A percentile compares a stretch with the other conserved stretches of the same genome.
Evolutionary conservation across 2,888 invertebrate genomes (phyloP).

Genomic region (Agrotis puta): DNA sequence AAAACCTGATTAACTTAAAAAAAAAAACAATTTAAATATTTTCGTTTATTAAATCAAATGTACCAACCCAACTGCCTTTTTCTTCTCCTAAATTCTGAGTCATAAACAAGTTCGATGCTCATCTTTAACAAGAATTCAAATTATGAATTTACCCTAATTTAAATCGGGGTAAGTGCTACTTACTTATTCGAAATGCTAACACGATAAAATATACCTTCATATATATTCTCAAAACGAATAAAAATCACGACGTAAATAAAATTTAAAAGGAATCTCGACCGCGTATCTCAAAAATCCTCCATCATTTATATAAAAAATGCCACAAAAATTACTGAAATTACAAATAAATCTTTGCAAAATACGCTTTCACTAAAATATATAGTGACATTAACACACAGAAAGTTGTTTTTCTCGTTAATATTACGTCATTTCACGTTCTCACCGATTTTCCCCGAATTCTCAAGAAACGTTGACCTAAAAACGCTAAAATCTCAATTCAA

Average conservation of each 20-base stretch:
- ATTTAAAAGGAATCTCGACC: constrained; percentile 7
- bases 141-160: background rate
- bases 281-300: constrained; percentile 7
- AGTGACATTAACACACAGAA: constrained; percentile 19
- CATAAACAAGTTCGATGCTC: background rate
- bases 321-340: constrained; percentile 31
- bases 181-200: constrained; percentile 11
- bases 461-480: constrained; percentile 60
- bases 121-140: background rate
- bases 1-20: too few relatives aligned
- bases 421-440: constrained; percentile 43
- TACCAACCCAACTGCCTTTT: background rate
- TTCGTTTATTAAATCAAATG: background rate
- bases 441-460: constrained; percentile 54
- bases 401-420: constrained; percentile 47
- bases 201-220: background rate
- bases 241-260: constrained; percentile 1
- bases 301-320: constrained; percentile 15
- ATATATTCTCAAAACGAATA: constrained; percentile 26
- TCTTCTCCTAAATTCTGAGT: background rate
- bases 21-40: too few relatives aligned
- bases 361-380: constrained; percentile 28
- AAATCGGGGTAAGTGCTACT: background rate
- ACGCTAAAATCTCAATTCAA: constrained; percentile 32
- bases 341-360: constrained; percentile 46